Base-by-base conservation (phyloP, 2,113 vertebrate genomes). In the Hippocampus comes region DNA sequence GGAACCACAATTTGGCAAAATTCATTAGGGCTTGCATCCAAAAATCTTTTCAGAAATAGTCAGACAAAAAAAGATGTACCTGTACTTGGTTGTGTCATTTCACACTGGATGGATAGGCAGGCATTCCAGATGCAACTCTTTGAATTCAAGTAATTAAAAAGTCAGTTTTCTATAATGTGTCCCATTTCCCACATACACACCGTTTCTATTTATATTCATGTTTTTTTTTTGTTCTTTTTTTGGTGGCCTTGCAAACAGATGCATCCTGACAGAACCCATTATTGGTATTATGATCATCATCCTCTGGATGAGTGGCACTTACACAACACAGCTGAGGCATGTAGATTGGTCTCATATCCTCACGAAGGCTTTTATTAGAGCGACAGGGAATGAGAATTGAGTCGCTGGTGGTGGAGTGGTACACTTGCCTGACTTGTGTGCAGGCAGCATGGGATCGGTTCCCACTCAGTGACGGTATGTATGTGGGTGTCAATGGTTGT, bases 121-220 rank as follows among this genome's bases (percentile, higher is more conserved):
- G 49, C 49, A 8, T 18, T 20, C 18, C 7, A 21, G 49, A 21
- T 6, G 7, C 17, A 21, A 21, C 6, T 51, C 18, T 21, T 51
- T 21, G 49, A 20, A 51, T 51, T 14, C 6, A 21, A 18, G 43
- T 12, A 46, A 51, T 51, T 20, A 48, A 51, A 18, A 21, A 51
- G 18, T 51, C 7, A 2, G 49, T 51, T 51, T 51, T 51, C 18
- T 5, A 51, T 49, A 18, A 49, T 21, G 8, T 7, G 49, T 18
- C 18, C 48, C 48, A 1, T 51, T 83, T 71, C 63, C 72, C 57
- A 0, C 70, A 51, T 2, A 66, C n/a, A 63, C 72, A 75, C 4
- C 30, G 53, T 63, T 84, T 46, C 73, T 83, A 86, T 86, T 84
- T 83, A 84, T 84, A 84, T 77, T 71, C 69, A 21, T 63, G n/a